Percentiles rank a stretch among this genome's conserved stretches.
Conservation (phyloP, 2,888 invertebrate genomes). For the Emmelina monodactyla region DNA sequence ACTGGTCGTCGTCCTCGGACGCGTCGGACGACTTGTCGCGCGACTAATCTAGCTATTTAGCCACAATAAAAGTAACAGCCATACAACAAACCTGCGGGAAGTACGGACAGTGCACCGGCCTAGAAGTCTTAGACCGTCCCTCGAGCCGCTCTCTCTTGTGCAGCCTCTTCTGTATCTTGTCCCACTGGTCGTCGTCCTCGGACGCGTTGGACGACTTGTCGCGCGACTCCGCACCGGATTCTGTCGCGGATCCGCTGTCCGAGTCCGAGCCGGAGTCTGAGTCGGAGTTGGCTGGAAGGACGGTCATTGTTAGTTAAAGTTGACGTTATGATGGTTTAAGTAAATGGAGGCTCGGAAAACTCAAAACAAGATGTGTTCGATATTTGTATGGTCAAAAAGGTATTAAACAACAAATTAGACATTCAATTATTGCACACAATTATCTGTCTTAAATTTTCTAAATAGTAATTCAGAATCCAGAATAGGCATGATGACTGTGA, state of each 20-base stretch:
- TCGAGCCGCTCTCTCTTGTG: constrained; percentile 90
- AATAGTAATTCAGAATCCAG: too few relatives aligned
- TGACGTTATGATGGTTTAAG: too few relatives aligned
- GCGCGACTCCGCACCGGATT: constrained; percentile 51
- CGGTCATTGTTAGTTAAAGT: too few relatives aligned
- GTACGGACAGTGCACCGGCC: constrained; percentile 96
- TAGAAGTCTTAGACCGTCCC: constrained; percentile 92
- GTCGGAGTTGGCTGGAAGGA: constrained; percentile 58
- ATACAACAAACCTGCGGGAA: constrained; percentile 84
- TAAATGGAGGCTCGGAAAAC: too few relatives aligned
- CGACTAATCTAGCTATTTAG: background rate
- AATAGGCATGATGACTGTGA: too few relatives aligned
- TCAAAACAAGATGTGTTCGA: too few relatives aligned
- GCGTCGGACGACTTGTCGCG: constrained; percentile 64
- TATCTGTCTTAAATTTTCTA: too few relatives aligned
- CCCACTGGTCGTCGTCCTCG: constrained; percentile 75
- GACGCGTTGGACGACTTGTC: background rate
- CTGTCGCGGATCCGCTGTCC: constrained; percentile 56
- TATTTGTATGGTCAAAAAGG: too few relatives aligned
- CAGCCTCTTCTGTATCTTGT: constrained; percentile 88
- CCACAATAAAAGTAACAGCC: too few relatives aligned
- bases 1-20: constrained; percentile 81
- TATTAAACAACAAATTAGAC: too few relatives aligned
- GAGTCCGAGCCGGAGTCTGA: constrained; percentile 56
- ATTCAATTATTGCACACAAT: too few relatives aligned